These are phyloP conservation scores for Ammodytes marinus DNA, from an alignment of 2,113 vertebrate species.

Conservation along the genomic window DNA sequence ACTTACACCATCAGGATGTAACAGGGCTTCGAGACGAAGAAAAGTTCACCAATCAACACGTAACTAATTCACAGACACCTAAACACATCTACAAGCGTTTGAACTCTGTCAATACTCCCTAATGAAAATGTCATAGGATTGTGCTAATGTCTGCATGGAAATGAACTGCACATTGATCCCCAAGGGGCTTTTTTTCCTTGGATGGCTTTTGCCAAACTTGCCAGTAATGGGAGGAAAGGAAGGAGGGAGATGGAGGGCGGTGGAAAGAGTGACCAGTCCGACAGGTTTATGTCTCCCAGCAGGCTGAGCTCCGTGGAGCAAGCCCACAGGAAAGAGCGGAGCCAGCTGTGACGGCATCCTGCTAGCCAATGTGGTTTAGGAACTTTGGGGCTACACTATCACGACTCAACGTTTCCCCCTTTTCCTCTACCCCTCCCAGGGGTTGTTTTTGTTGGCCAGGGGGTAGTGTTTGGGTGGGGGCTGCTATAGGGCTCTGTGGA, in stretches of 20 bases:
- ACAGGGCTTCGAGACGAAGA: conserved; percentile 49
- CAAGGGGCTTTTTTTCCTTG: conserved; percentile 78
- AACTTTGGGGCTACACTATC: conserved; percentile 79
- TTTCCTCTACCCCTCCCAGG: conserved; percentile 76
- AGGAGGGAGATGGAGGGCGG: conserved; percentile 78
- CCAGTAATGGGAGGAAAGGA: conserved; percentile 82
- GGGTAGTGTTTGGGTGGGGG: conserved; percentile 79
- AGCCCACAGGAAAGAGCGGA: conserved; percentile 82
- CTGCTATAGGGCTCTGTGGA: conserved; percentile 61
- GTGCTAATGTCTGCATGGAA: conserved; percentile 81
- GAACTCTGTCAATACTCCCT: conserved; percentile 56
- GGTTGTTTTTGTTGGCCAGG: conserved; percentile 83
- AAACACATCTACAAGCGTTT: conserved; percentile 40
- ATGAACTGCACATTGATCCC: conserved; percentile 83
- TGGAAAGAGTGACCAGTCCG: conserved; percentile 87
- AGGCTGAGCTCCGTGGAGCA: conserved; percentile 71
- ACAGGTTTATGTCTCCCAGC: conserved; percentile 85
- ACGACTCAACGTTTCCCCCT: conserved; percentile 74
- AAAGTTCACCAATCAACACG: conserved; percentile 27
- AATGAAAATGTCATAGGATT: conserved; percentile 74
- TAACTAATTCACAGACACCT: conserved; percentile 43
- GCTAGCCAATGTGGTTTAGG: conserved; percentile 77
- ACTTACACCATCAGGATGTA: conserved; percentile 51
- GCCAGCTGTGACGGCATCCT: conserved; percentile 85
- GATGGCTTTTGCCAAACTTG: conserved; percentile 80